Evolutionary conservation across 2,888 invertebrate genomes (phyloP), one percentile per base, ranked within the genome.

Genomic region (Notodonta dromedarius): DNA sequence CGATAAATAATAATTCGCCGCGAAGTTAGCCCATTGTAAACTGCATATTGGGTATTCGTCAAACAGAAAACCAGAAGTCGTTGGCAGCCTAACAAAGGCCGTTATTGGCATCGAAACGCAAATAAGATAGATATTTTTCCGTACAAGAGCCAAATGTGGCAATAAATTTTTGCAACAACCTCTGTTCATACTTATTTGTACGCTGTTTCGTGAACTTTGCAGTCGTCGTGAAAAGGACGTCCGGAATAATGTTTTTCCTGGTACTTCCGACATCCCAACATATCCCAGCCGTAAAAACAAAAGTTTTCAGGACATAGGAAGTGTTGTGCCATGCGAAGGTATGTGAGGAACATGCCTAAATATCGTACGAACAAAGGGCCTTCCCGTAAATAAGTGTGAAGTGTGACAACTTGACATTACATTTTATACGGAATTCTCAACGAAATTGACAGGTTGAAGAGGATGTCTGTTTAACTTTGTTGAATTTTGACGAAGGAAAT

Each of bases 111-210:
- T 79, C 79, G 77, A 79, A 80, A 71, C 72, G 67, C 73, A 77
- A 81, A 80, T 80, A 80, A 77, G 76, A 78, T 69, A 73, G 67
- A 78, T 72, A 76, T 77, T 77, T 65, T 69, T 71, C 67, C 69
- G 70, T 71, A 69, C 73, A 65, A 74, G 78, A 78, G 84, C 85
- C 85, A 87, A 87, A 87, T 86, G 79, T 70, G 71, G 72, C 62
- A 69, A 80, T 86, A 85, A 80, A 80, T 78, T 77, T 75, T 65
- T 64, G 53, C 67, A 74, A 62, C 59, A 60, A 63, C 61, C 64
- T 61, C 60, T 68, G 60, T 59, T 50, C 57, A 24, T 58, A 56
- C 24, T 24, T 65, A 69, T 67, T 66, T 68, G 59, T 57, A 65
- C 56, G 63, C 50, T 50, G 57, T 65, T 69, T 54, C 54, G 61